Percentiles rank a stretch among this genome's conserved stretches.
phyloP scores from a whole-genome alignment of 1,140 invertebrate genomes.

The Ruditapes philippinarum region DNA sequence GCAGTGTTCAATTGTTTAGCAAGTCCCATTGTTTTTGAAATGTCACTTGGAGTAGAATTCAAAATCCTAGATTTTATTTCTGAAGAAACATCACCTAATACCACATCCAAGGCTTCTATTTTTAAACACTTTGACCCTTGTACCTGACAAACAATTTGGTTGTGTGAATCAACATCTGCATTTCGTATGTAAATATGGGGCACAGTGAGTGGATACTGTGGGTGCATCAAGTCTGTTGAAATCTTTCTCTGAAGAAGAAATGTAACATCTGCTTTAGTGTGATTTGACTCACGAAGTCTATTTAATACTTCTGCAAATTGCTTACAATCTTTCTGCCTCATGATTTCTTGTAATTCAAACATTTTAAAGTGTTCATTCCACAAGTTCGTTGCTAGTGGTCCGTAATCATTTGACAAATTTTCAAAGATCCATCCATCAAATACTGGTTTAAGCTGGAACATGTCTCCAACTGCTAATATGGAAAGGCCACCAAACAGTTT shows the following conservation, averaged over 20 bases:
- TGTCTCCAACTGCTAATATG: too few species aligned
- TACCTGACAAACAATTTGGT: not conserved
- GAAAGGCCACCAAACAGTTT: too few species aligned
- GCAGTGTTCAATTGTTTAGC: conserved; percentile 9
- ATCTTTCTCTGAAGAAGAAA: not conserved
- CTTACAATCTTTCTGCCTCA: conserved; percentile 63
- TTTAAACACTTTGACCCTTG: not conserved
- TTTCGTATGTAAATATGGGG: not conserved
- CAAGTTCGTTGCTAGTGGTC: conserved; percentile 45
- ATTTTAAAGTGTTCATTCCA: conserved; percentile 60
- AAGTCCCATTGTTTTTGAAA: not conserved
- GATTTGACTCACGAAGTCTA: conserved; percentile 66
- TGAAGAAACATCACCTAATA: conserved; percentile 54
- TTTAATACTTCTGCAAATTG: conserved; percentile 66
- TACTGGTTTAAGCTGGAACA: conserved; percentile 55
- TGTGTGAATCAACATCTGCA: not conserved
- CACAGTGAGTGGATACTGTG: not conserved
- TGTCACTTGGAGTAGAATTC: conserved; percentile 26
- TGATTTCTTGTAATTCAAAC: conserved; percentile 63
- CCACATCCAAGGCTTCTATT: conserved; percentile 58
- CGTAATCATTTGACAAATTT: conserved; percentile 25
- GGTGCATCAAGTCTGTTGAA: not conserved
- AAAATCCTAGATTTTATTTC: conserved; percentile 38
- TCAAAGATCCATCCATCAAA: conserved; percentile 66
- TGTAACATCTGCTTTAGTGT: conserved; percentile 63